Evolutionary conservation across 2,888 invertebrate genomes (phyloP), one percentile per base, ranked within the genome.

Genomic region (Gandaritis pyraliata): DNA sequence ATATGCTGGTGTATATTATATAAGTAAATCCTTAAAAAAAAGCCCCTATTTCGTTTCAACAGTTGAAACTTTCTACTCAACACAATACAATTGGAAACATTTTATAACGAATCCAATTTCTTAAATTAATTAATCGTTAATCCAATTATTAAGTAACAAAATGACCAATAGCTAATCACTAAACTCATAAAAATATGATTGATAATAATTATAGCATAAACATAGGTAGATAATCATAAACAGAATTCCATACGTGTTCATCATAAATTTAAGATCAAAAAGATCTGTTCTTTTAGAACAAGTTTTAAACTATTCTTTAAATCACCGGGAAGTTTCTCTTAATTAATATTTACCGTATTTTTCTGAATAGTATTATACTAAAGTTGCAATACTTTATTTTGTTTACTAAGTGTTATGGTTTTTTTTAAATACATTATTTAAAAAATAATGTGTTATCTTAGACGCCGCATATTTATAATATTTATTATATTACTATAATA

Each of bases 151-250:
- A 57, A 43, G 41, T 56, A 41, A 55, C 50, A 51, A 61, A 61
- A 47, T 36, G 36, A 58, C 53, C 48, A 61, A 62, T 46, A 58
- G 47, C 61, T 63, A 59, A 61, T 66, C 64, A 64, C 52, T 62
- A 58, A 61, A 47, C 59, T 54, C 50, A 41, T 57, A 48, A 61
- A 55, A 62, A 58, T 52, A 61, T 62, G 63, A 58, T 59, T 50
- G 50, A 65, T 64, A 51, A 56, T 61, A 55, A 38, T 60, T 53
- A 52, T 46, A 33, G 39, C 45, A 53, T 45, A 56, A 46, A 57
- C 58, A 56, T 16, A 12, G 29, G n/a, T 57, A 61, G 43, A 47
- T 55, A 38, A 57, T 48, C 36, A 60, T 64, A 45, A 52, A 57
- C 47, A 18, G 16, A 57, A 41, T 63, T 62, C 51, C 61, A 61